phyloP scores from a whole-genome alignment of 2,888 invertebrate species.

The Pristionchus exspectatus region DNA sequence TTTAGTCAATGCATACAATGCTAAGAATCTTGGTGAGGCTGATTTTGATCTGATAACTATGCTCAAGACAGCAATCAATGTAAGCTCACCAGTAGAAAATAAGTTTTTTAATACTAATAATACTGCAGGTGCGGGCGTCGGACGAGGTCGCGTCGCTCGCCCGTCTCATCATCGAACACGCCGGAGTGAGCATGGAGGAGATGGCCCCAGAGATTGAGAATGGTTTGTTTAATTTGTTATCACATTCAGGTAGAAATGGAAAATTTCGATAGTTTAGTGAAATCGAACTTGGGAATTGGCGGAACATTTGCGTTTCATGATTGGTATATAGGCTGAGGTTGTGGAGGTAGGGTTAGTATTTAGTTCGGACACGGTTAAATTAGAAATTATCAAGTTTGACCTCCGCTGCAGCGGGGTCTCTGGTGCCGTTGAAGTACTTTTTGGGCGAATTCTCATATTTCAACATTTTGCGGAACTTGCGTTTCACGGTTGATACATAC shows the following conservation, averaged over 20 bases:
- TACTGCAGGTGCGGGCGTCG: not conserved
- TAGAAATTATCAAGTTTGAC: too few species aligned
- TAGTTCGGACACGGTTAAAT: too few species aligned
- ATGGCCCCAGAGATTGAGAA: not conserved
- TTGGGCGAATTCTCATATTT: not conserved
- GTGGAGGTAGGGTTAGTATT: too few species aligned
- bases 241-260: not conserved
- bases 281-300: not conserved
- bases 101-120: not conserved
- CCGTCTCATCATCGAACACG: constrained; percentile 32
- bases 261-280: too few species aligned
- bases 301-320: not conserved
- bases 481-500: not conserved
- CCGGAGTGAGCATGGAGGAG: constrained; percentile 45
- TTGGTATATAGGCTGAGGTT: too few species aligned
- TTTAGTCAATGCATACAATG: not conserved
- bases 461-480: not conserved
- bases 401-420: too few species aligned
- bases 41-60: too few species aligned
- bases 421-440: not conserved
- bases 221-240: not conserved
- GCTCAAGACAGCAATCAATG: too few species aligned
- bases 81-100: too few species aligned
- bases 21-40: too few species aligned
- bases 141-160: constrained; percentile 36